A percentile compares a stretch with the other conserved stretches of the same genome.
phyloP scores from a whole-genome alignment of 2,888 invertebrate genomes.

The Catocala nupta region DNA sequence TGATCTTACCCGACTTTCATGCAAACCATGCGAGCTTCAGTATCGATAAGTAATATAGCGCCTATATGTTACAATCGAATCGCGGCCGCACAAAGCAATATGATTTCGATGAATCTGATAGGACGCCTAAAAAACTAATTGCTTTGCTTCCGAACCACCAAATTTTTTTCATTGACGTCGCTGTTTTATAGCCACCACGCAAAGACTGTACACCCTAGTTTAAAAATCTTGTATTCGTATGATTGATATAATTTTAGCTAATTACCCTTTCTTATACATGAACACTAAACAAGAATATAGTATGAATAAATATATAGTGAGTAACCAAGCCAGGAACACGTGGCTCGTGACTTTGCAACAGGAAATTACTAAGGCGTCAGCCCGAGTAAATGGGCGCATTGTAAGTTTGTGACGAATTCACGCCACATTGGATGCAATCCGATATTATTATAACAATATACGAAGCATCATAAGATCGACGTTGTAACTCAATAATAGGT shows the following conservation, averaged over 20 bases:
- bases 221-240: background rate
- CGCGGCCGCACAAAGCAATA: constrained; percentile 16
- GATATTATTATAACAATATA: constrained; percentile 35
- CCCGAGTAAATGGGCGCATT: constrained; percentile 47
- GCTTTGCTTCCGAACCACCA: constrained; percentile 13
- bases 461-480: constrained; percentile 28
- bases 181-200: constrained; percentile 14
- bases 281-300: constrained; percentile 46
- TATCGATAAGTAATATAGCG: constrained; percentile 17
- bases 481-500: constrained; percentile 21
- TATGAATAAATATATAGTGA: constrained; percentile 61
- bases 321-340: constrained; percentile 58
- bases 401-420: constrained; percentile 48
- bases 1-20: constrained; percentile 37
- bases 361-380: constrained; percentile 69
- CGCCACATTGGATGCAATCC: constrained; percentile 41
- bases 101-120: constrained; percentile 19
- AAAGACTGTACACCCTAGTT: background rate
- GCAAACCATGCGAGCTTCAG: constrained; percentile 30
- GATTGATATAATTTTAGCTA: background rate
- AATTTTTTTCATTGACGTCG: constrained; percentile 22
- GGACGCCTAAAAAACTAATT: constrained; percentile 26
- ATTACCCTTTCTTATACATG: constrained; percentile 10
- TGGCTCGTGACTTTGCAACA: constrained; percentile 55
- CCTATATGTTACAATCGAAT: constrained; percentile 17